Evolutionary conservation across 2,797 vertebrate genomes (phyloP).

Genomic region (Phalloptychus januarius): DNA sequence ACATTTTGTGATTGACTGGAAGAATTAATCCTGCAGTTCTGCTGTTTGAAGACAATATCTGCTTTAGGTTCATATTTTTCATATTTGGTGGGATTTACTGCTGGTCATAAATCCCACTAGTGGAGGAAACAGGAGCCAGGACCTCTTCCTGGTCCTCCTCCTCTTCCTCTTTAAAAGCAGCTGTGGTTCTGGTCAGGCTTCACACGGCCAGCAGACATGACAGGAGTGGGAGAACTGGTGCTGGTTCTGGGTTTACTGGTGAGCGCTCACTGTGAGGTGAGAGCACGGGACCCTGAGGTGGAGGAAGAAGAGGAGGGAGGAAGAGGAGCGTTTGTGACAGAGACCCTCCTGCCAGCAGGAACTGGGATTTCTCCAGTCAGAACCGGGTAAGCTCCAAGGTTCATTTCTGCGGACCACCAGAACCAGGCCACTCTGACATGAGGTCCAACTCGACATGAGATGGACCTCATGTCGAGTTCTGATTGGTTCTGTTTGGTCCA

Average conservation of each 20-base stretch:
- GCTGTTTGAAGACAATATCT: too few relatives aligned
- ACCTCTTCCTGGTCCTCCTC: not conserved
- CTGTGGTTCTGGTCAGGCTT: constrained; percentile 26
- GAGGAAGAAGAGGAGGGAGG: constrained; percentile 57
- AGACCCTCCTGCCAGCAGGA: constrained; percentile 26
- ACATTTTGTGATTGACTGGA: too few relatives aligned
- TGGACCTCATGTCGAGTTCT: not conserved
- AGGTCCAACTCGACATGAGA: too few relatives aligned
- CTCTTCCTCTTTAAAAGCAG: constrained; percentile 60
- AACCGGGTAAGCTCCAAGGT: constrained; percentile 71
- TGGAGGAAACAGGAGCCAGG: constrained; percentile 41
- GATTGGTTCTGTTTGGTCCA: too few relatives aligned
- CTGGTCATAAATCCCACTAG: not conserved
- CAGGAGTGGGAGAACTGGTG: constrained; percentile 56
- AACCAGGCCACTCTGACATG: not conserved
- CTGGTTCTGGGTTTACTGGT: constrained; percentile 73
- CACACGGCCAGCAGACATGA: constrained; percentile 54
- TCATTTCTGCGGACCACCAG: not conserved
- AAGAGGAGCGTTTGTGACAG: constrained; percentile 1
- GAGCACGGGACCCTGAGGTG: constrained; percentile 73
- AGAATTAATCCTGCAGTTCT: too few relatives aligned
- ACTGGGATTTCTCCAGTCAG: constrained; percentile 29
- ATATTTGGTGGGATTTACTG: too few relatives aligned
- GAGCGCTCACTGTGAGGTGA: constrained; percentile 69
- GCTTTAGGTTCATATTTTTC: too few relatives aligned